Percentiles rank a stretch among this genome's conserved stretches.
Conservation (phyloP, 2,113 vertebrate genomes). For the Cephalopterus ornatus region DNA sequence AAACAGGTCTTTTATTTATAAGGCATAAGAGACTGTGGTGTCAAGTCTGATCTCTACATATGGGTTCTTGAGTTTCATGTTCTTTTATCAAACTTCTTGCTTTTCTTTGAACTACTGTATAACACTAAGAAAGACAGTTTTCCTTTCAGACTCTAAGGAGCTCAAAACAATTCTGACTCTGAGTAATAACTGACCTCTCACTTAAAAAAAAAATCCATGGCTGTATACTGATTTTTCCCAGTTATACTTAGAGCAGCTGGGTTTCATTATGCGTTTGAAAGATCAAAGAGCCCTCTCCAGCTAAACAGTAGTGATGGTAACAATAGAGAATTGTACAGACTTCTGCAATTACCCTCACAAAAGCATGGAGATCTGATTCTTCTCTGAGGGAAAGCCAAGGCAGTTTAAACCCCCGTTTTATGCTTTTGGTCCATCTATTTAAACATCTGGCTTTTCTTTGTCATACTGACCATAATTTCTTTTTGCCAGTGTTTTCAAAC, state of each 20-base stretch:
- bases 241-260: neutral
- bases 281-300: neutral
- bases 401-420: neutral
- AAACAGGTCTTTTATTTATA: neutral
- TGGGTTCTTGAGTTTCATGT: neutral
- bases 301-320: neutral
- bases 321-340: neutral
- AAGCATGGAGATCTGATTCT: neutral
- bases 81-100: neutral
- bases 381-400: neutral
- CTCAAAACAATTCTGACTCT: neutral
- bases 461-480: neutral
- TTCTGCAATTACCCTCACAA: neutral
- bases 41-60: neutral
- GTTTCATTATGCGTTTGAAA: neutral
- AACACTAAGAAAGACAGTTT: neutral
- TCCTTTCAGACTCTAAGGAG: neutral
- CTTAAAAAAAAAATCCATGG: neutral
- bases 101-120: neutral
- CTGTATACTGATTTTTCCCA: neutral
- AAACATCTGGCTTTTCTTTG: neutral
- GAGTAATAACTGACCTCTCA: neutral
- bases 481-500: neutral
- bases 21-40: neutral
- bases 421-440: neutral